Evolutionary conservation across 1,140 invertebrate species (phyloP), one percentile per base, ranked within the genome.

Genomic region (Hyles vespertilio): DNA sequence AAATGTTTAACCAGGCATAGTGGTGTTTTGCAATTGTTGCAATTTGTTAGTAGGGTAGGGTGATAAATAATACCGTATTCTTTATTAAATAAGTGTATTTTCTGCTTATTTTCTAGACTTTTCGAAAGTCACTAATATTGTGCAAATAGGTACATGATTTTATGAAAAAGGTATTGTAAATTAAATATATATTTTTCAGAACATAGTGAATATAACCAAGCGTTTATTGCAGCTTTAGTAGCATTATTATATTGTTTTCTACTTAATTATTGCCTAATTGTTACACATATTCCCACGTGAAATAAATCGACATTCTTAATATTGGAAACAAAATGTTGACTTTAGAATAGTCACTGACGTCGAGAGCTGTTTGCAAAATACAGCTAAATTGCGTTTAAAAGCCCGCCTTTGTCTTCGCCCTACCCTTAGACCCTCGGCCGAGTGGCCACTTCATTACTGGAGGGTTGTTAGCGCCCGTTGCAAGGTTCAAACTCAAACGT

Each of bases 331-430:
- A 63, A 70, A 68, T 67, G 68, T 77, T 74, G 69, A 74, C 65
- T 71, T 54, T 63, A 65, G 54, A 69, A 67, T 63, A 47, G 66
- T 61, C 62, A 69, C 66, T 58, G 40, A 62, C 52, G 51, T 61
- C 40, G 56, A 72, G 75, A 61, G 72, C 58, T 84, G 79, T 84
- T 84, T 84, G 69, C 81, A 82, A 84, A 84, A 82, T 80, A 82
- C 62, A 70, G 58, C 67, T 77, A 73, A 84, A 82, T 72, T 69
- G 75, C 64, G 69, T 64, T 57, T 52, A 65, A 61, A 60, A 44
- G 58, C 12, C 47, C 47, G 53, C 58, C 62, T 78, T 84, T 84
- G 74, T 79, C 70, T 81, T 79, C 59, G 56, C 12, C 43, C 36
- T 7, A n/a, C 5, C 3, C 46, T n/a, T 73, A 69, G 59, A 66